These are phyloP conservation scores for Trissolcus brochymenae DNA, from an alignment of 2,888 invertebrate genomes.

Conservation along the genomic window DNA sequence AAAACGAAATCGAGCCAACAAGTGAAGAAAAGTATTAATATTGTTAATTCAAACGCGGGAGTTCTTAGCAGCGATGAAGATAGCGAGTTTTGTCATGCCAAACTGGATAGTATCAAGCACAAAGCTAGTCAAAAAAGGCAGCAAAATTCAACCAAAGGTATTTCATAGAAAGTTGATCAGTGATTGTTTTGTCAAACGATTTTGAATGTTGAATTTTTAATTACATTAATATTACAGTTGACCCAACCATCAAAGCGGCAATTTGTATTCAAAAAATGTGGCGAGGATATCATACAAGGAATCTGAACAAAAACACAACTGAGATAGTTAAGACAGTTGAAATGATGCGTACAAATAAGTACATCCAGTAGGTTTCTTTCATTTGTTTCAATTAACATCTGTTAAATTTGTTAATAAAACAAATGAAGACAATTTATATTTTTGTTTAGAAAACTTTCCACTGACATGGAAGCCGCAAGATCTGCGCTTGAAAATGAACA, in stretches of 20 bases:
- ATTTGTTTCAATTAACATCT: neutral
- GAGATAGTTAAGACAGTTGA: slow-evolving; percentile 83
- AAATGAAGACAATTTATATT: neutral
- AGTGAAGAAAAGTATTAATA: slow-evolving; percentile 58
- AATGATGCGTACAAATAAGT: slow-evolving; percentile 87
- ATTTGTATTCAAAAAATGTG: slow-evolving; percentile 90
- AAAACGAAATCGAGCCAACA: slow-evolving; percentile 59
- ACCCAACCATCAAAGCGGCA: slow-evolving; percentile 79
- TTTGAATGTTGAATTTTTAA: neutral
- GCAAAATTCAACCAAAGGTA: slow-evolving; percentile 70
- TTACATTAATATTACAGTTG: slow-evolving; percentile 59
- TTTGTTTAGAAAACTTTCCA: slow-evolving; percentile 82
- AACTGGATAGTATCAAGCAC: slow-evolving; percentile 82
- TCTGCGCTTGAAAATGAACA: slow-evolving; percentile 90
- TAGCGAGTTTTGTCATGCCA: slow-evolving; percentile 82
- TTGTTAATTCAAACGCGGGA: slow-evolving; percentile 55
- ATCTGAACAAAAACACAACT: slow-evolving; percentile 83
- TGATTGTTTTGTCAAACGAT: neutral
- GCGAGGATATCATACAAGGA: slow-evolving; percentile 89
- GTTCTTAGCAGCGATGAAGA: slow-evolving; percentile 78
- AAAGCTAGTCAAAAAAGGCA: slow-evolving; percentile 79
- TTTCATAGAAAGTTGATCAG: neutral
- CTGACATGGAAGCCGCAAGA: slow-evolving; percentile 91
- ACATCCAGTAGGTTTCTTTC: slow-evolving; percentile 83
- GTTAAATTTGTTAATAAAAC: neutral